These are phyloP conservation scores for Calcarius lapponicus DNA, from an alignment of 2,797 vertebrate species.

Conservation along the genomic window DNA sequence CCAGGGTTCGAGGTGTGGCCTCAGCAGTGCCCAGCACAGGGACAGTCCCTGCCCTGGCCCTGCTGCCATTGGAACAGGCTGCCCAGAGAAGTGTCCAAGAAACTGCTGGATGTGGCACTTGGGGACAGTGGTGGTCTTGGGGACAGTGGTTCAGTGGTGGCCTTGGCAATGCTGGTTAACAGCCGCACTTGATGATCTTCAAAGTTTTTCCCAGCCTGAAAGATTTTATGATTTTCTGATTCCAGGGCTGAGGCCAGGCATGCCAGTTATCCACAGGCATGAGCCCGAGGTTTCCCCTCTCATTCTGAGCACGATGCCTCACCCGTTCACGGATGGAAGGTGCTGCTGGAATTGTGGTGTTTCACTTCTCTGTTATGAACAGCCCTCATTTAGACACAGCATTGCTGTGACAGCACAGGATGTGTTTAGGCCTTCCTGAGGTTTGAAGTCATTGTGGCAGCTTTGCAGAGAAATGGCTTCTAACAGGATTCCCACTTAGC, in stretches of 20 bases:
- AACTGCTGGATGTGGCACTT: not conserved
- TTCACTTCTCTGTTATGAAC: not conserved
- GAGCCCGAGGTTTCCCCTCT: not conserved
- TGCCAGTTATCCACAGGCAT: not conserved
- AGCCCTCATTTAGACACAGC: not conserved
- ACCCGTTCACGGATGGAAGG: rapidly evolving
- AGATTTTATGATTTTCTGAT: not conserved
- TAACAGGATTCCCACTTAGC: not conserved
- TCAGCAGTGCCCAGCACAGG: not conserved
- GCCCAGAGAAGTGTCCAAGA: not conserved
- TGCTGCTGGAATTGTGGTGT: not conserved
- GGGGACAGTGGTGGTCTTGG: not conserved
- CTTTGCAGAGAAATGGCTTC: not conserved
- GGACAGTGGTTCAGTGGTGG: not conserved
- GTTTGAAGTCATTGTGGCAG: not conserved
- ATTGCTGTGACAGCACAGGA: not conserved
- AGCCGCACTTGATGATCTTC: too few species aligned
- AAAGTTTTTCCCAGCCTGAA: not conserved
- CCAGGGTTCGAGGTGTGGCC: not conserved
- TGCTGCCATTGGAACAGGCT: not conserved
- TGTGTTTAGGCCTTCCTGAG: not conserved
- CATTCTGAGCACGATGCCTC: not conserved
- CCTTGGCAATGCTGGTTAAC: not conserved
- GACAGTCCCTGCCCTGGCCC: not conserved
- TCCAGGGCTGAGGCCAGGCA: not conserved